phyloP scores from a whole-genome alignment of 92 coral and sea anemone species.

The Desmophyllum pertusum region DNA sequence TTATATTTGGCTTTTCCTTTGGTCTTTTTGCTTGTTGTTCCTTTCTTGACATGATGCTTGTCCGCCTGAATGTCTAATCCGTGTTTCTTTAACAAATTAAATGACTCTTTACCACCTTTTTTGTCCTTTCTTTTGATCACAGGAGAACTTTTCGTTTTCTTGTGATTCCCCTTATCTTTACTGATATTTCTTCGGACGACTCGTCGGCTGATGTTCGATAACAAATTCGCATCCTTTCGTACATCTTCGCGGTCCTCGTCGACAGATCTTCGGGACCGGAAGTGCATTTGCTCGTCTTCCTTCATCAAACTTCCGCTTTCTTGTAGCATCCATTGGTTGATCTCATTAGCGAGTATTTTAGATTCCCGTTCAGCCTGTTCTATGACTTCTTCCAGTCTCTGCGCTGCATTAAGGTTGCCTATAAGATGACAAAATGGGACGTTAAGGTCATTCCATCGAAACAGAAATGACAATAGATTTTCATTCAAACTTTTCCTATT shows the following conservation, averaged over 20 bases:
- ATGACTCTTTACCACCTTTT: background rate
- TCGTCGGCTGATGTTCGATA: conserved; percentile 9
- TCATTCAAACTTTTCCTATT: too few species aligned
- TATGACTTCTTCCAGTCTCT: conserved; percentile 43
- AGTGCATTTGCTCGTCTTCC: conserved; percentile 22
- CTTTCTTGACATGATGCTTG: background rate
- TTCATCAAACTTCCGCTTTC: conserved; percentile 50
- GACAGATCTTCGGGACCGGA: conserved; percentile 49
- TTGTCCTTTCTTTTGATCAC: background rate
- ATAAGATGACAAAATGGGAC: background rate
- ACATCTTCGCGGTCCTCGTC: conserved; percentile 22
- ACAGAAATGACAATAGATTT: too few species aligned
- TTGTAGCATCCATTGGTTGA: conserved; percentile 66
- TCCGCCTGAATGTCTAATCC: background rate
- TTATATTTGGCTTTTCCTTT: background rate
- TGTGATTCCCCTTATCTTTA: background rate
- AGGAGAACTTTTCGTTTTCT: background rate
- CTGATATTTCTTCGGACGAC: conserved; percentile 17
- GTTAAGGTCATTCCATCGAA: too few species aligned
- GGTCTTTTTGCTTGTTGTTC: background rate
- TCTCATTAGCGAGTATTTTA: conserved; percentile 70
- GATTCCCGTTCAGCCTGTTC: conserved; percentile 67
- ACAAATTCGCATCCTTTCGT: conserved; percentile 19
- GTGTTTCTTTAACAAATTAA: conserved; percentile 6
- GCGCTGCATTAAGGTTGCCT: conserved; percentile 5